Conservation (phyloP, 2,113 vertebrate genomes). For the Pagrus major region DNA sequence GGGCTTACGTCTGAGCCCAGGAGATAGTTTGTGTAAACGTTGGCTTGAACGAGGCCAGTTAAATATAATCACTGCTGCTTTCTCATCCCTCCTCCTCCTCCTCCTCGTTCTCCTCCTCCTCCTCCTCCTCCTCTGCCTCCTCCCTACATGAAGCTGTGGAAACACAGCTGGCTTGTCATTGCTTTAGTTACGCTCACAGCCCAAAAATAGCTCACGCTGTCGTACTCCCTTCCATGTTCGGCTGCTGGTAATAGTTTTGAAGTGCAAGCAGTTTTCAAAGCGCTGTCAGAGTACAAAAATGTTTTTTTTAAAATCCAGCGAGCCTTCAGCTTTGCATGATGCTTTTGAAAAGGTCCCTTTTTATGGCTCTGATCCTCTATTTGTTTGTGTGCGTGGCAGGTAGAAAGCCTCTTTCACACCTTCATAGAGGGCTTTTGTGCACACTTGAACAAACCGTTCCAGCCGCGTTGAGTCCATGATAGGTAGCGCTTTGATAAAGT, state of each 20-base stretch:
- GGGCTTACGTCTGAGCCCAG: constrained; percentile 3
- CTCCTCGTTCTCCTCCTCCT: neutral
- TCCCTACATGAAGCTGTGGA: constrained; percentile 64
- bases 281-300: constrained; percentile 1
- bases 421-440: constrained; percentile 61
- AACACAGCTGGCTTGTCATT: constrained; percentile 76
- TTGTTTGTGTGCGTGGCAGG: constrained; percentile 64
- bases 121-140: constrained; percentile 16
- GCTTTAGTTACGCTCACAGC: constrained; percentile 48
- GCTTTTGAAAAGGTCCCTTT: constrained; percentile 39
- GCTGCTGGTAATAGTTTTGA: constrained; percentile 47
- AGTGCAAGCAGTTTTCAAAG: constrained; percentile 46
- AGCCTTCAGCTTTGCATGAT: constrained; percentile 7
- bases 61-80: constrained; percentile 47
- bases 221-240: constrained; percentile 49
- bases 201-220: constrained; percentile 59
- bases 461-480: constrained; percentile 45
- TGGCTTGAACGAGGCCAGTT: constrained; percentile 38
- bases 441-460: constrained; percentile 37
- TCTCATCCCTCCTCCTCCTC: constrained; percentile 42
- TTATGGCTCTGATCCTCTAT: constrained; percentile 57
- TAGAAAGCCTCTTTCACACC: constrained; percentile 63
- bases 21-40: constrained; percentile 55
- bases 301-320: neutral
- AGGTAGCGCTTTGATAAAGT: neutral